Evolutionary conservation across 2,888 invertebrate species (phyloP).

Genomic region (Phymatocera aterrima): DNA sequence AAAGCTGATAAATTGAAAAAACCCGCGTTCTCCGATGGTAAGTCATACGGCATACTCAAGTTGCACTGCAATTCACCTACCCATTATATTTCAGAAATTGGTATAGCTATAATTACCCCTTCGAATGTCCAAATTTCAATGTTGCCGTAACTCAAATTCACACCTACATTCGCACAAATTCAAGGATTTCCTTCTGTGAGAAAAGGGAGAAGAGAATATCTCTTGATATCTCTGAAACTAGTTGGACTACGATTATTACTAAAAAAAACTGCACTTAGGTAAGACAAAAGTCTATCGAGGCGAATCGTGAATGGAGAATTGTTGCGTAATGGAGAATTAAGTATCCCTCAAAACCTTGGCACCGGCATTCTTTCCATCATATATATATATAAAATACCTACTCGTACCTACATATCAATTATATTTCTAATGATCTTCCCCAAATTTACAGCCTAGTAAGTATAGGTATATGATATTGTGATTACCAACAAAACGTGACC

Average conservation of each 20-base stretch:
- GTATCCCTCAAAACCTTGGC: background rate
- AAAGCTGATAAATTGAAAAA: conserved; percentile 75
- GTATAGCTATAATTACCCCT: no score
- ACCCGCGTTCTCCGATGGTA: conserved; percentile 85
- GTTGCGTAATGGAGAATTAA: background rate
- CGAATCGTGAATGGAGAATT: background rate
- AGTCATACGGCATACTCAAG: conserved; percentile 67
- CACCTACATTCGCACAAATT: conserved; percentile 3
- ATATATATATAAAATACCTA: no score
- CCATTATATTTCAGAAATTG: conserved; percentile 18
- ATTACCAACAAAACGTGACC: background rate
- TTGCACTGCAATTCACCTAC: background rate
- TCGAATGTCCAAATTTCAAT: background rate
- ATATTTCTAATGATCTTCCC: no score
- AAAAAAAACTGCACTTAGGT: no score
- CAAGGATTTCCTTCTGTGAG: no score
- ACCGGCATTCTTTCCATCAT: background rate
- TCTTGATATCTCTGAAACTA: no score
- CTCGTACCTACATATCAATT: no score
- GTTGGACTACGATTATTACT: no score
- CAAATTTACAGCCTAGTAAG: conserved; percentile 22
- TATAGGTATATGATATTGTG: background rate
- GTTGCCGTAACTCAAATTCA: background rate
- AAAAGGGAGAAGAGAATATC: no score
- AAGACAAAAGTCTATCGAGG: no score